These are phyloP conservation scores for Dinoponera quadriceps DNA, from an alignment of 1,140 invertebrate species.

Conservation along the genomic window DNA sequence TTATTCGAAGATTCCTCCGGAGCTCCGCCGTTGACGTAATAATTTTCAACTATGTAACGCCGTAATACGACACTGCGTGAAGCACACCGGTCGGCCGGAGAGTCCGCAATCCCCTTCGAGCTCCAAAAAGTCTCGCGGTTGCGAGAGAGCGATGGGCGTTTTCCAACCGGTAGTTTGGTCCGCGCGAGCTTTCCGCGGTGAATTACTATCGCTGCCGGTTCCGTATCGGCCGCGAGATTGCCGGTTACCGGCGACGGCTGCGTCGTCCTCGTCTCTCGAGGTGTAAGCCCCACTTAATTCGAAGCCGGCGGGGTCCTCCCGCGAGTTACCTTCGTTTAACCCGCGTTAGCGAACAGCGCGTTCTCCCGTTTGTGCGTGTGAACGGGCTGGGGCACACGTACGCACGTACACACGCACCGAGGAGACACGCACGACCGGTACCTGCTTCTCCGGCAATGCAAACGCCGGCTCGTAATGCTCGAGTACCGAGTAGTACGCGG, in stretches of 20 bases:
- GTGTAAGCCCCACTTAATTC: slow-evolving; percentile 71
- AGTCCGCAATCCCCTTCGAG: not conserved
- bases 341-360: slow-evolving; percentile 45
- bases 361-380: not conserved
- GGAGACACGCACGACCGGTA: slow-evolving; percentile 37
- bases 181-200: slow-evolving; percentile 11
- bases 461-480: slow-evolving; percentile 61
- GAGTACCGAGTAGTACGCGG: slow-evolving; percentile 49
- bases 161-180: slow-evolving; percentile 12
- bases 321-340: slow-evolving; percentile 58
- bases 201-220: slow-evolving; percentile 34
- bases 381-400: not conserved
- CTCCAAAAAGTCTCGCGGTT: slow-evolving; percentile 2
- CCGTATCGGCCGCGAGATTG: slow-evolving; percentile 19
- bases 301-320: slow-evolving; percentile 63
- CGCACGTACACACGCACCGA: too few relatives aligned
- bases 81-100: too few relatives aligned
- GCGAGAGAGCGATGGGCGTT: not conserved
- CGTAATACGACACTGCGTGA: too few relatives aligned
- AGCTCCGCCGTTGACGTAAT: too few relatives aligned
- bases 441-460: slow-evolving; percentile 63
- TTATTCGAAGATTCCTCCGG: too few relatives aligned
- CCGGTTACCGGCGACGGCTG: slow-evolving; percentile 8
- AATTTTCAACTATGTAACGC: too few relatives aligned
- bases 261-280: slow-evolving; percentile 28